Base-by-base conservation (phyloP, 2,113 vertebrate genomes). In the Mus pahari region DNA sequence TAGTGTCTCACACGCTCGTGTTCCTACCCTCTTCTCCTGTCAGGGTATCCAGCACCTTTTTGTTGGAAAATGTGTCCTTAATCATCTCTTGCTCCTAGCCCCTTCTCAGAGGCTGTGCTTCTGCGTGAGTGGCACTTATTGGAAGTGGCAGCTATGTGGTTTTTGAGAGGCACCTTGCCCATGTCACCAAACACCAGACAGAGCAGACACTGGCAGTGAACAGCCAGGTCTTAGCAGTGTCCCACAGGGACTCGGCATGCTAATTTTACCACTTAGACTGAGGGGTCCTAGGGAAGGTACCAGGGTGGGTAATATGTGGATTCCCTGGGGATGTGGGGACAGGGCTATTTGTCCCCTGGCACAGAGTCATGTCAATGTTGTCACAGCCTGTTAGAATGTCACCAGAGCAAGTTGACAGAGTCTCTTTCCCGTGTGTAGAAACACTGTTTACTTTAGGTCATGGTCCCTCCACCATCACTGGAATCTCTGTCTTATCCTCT, bases 1-100 rank as follows among this genome's bases (percentile, higher is more conserved):
- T 55, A 20, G 33, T 70, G 42, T 87, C 42, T 4, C 28, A 42
- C 4, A 81, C 19, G 9, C 0, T 17, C 39, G 0, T n/a, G 48
- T 33, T 89, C 75, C 9, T 19, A 53, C 24, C 73, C 48, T 2
- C 0, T 14, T 42, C 75, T 10, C 4, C 33, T 6, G 36, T 68
- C 39, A 45, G 22, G 1, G 1, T 14, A 5, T 58, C 19, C 48
- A 24, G 26, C 19, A 45, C 24, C 74, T 39, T 92, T n/a, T n/a
- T 12, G 48, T 36, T 50, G 5, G 66, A 66, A 70, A 71, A 20
- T 5, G 22, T 11, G 20, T 7, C 70, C n/a, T 70, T 42, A 12
- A 62, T 2, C 7, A 5, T 64, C 78, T 2, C 13, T 36, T 58
- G 4, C 64, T 20, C 0, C 26, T 31, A 39, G 42, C 3, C 8